Conservation (phyloP, 2,888 invertebrate species). For the Spilosoma lubricipeda region DNA sequence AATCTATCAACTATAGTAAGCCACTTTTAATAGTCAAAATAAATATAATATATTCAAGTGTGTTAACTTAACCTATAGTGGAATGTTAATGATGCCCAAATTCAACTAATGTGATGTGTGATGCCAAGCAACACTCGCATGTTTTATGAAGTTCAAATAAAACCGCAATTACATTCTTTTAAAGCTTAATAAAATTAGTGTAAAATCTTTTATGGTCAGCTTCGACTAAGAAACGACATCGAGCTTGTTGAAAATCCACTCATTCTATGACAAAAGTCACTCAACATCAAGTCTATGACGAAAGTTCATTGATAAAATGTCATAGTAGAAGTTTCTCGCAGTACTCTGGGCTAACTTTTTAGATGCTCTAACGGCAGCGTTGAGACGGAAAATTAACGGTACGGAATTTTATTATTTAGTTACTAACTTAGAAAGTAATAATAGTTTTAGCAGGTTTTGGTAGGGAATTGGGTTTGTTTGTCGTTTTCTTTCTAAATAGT, state of each 20-base stretch:
- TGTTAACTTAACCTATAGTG: no score
- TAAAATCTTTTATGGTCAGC: not conserved
- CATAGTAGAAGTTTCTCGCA: constrained; percentile 30
- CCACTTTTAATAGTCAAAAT: no score
- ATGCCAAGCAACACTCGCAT: not conserved
- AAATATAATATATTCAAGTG: no score
- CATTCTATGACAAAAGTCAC: not conserved
- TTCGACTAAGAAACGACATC: not conserved
- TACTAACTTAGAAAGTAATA: constrained; percentile 41
- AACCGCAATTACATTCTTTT: not conserved
- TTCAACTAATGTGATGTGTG: no score
- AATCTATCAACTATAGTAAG: no score
- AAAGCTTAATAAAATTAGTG: not conserved
- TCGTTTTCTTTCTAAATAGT: constrained; percentile 19
- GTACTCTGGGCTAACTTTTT: constrained; percentile 32
- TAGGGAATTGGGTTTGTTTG: constrained; percentile 37
- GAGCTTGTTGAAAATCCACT: not conserved
- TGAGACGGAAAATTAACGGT: constrained; percentile 48
- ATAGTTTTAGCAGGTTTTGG: constrained; percentile 42
- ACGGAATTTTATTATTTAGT: constrained; percentile 50
- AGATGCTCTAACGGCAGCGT: constrained; percentile 29
- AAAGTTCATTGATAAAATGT: constrained; percentile 30
- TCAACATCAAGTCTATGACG: no score
- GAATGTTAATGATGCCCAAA: no score
- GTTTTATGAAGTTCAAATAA: not conserved